Base-by-base conservation (phyloP, 2,797 vertebrate genomes). In the Poecilia velifera region DNA sequence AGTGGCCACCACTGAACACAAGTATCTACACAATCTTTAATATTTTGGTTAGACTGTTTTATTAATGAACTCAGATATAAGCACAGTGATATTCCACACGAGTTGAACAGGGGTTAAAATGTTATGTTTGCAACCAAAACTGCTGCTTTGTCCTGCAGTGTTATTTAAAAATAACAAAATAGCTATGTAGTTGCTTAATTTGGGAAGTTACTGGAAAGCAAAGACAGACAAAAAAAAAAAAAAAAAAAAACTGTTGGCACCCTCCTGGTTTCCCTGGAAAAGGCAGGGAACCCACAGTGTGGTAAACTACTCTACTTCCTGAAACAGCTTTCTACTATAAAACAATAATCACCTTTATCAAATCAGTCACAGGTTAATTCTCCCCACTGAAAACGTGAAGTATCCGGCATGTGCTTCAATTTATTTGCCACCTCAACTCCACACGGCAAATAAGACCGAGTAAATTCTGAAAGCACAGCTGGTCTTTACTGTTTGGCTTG, bases 401-500 rank as follows among this genome's bases (percentile, higher is more conserved):
- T 8, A 18, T 57, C 31, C 31, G 31, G 39, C 31, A 8, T 59
- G n/a, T 12, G 28, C 72, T 64, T 74, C 62, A 46, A 45, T 76
- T 62, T 73, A 22, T 53, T 25, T 45, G 39, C 43, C 71, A 18
- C 9, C 25, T 36, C 16, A 41, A 76, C 51, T 74, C 59, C 45
- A 62, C 66, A 77, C 73, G 81, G 76, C 74, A 55, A 59, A 53
- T 62, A 64, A 74, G 41, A 77, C 87, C 90, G 77, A n/a, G 3
- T 82, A 84, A 87, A 80, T 72, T 80, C 72, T 86, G 18, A 47
- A 80, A 82, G 86, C 81, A 88, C 83, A 82, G 82, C 74, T 34
- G 34, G 90, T 85, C 90, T 73, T 64, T 3, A 77, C 89, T 81
- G n/a, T n/a, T n/a, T n/a, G n/a, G n/a, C n/a, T n/a, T n/a, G n/a